These are phyloP conservation scores for Theocolax elegans DNA, from an alignment of 1,140 invertebrate genomes.

Conservation along the genomic window DNA sequence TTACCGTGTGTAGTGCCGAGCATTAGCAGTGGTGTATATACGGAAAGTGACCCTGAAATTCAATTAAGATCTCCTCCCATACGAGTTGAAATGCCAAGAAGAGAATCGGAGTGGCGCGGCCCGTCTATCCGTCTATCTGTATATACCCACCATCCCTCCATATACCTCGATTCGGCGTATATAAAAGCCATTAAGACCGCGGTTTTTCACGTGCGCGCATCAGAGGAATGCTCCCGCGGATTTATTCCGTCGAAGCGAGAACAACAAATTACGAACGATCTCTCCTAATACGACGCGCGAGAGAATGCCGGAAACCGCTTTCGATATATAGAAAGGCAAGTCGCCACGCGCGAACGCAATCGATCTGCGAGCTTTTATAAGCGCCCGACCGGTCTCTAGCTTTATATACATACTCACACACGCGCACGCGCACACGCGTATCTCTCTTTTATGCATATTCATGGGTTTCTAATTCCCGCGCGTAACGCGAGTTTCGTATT, in stretches of 20 bases:
- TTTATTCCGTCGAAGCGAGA: slow-evolving; percentile 62
- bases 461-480: too few species aligned
- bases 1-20: background rate
- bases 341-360: too few species aligned
- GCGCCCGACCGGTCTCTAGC: too few species aligned
- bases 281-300: slow-evolving; percentile 62
- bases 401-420: too few species aligned
- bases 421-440: too few species aligned
- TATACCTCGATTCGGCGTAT: too few species aligned
- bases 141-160: too few species aligned
- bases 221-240: slow-evolving; percentile 37
- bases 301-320: slow-evolving; percentile 51
- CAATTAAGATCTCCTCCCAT: slow-evolving; percentile 41
- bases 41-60: slow-evolving; percentile 31
- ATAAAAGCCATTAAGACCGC: slow-evolving; percentile 34
- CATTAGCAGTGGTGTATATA: background rate
- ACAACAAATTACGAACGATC: slow-evolving; percentile 65
- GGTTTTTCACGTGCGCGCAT: slow-evolving; percentile 19
- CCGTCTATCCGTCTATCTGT: background rate
- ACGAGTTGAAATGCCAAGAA: slow-evolving; percentile 24
- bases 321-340: background rate
- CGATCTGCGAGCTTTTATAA: too few species aligned
- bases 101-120: background rate
- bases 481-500: too few species aligned
- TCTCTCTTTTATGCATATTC: too few species aligned